phyloP scores from a whole-genome alignment of 2,888 invertebrate genomes.

The Serripes groenlandicus region DNA sequence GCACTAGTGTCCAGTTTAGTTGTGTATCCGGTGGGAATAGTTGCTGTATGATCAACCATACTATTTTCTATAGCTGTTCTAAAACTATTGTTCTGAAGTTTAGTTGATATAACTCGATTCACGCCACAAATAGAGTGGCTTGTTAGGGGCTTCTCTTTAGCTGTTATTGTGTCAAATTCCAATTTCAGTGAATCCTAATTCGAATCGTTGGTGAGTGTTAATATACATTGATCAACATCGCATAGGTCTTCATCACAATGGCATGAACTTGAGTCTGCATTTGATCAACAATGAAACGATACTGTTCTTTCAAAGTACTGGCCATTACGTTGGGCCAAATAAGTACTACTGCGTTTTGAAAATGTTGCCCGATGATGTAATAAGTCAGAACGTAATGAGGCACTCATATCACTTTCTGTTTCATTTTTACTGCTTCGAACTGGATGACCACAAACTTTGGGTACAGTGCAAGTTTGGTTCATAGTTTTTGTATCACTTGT shows the following conservation, averaged over 20 bases:
- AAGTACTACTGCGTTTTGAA: too few species aligned
- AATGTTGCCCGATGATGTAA: not conserved
- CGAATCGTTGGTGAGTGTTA: constrained; percentile 24
- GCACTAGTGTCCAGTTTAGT: too few species aligned
- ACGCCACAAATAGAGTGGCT: too few species aligned
- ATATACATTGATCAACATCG: constrained; percentile 19
- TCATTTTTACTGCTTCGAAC: not conserved
- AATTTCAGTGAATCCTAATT: not conserved
- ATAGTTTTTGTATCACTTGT: not conserved
- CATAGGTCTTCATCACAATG: not conserved
- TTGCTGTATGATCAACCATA: too few species aligned
- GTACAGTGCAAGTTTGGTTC: not conserved
- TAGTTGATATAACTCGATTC: too few species aligned
- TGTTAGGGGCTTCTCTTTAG: too few species aligned
- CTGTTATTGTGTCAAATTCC: not conserved
- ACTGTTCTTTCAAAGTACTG: not conserved
- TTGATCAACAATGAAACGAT: not conserved
- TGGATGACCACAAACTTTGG: too few species aligned
- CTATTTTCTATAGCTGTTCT: not conserved
- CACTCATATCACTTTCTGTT: not conserved
- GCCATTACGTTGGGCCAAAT: too few species aligned
- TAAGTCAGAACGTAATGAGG: not conserved
- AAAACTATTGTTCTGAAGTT: not conserved
- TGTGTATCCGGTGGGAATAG: too few species aligned
- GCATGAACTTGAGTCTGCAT: not conserved